A percentile compares a stretch with the other conserved stretches of the same genome.
These are phyloP conservation scores for Galaxias olidus DNA, from an alignment of 2,797 vertebrate genomes.

Conservation along the genomic window DNA sequence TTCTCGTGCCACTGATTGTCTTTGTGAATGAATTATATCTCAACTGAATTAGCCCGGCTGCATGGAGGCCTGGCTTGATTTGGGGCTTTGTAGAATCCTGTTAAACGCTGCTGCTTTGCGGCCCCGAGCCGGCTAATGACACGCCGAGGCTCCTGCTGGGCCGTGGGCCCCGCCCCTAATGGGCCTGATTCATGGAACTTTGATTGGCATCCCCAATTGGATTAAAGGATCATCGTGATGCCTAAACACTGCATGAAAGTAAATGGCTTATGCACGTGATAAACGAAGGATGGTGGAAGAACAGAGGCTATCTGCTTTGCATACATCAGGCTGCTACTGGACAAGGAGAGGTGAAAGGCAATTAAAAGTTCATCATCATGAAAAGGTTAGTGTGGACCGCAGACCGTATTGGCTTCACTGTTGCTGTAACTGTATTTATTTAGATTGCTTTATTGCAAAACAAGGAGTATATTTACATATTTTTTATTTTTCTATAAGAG, in stretches of 20 bases:
- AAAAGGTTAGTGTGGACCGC: not conserved
- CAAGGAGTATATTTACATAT: too few species aligned
- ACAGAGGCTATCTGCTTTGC: slow-evolving; percentile 47
- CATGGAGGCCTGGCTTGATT: slow-evolving; percentile 55
- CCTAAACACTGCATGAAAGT: slow-evolving; percentile 55
- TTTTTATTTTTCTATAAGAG: too few species aligned
- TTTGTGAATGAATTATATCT: slow-evolving; percentile 67
- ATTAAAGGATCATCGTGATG: slow-evolving; percentile 73
- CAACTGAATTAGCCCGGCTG: slow-evolving; percentile 69
- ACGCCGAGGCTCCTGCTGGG: slow-evolving; percentile 55
- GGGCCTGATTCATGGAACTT: slow-evolving; percentile 69
- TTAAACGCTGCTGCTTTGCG: slow-evolving; percentile 73
- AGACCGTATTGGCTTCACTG: not conserved
- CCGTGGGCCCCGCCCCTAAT: slow-evolving; percentile 60
- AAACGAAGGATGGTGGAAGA: slow-evolving; percentile 39
- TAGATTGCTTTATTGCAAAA: too few species aligned
- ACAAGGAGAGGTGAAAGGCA: slow-evolving; percentile 71
- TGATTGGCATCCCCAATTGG: slow-evolving; percentile 74
- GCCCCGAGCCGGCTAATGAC: slow-evolving; percentile 60
- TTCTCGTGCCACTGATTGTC: slow-evolving; percentile 53
- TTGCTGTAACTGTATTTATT: too few species aligned
- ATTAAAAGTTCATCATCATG: slow-evolving; percentile 41
- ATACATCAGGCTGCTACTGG: slow-evolving; percentile 39
- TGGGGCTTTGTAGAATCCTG: slow-evolving; percentile 72
- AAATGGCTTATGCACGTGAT: slow-evolving; percentile 59